phyloP scores from a whole-genome alignment of 1,140 invertebrate genomes.

The Microvelia longipes region DNA sequence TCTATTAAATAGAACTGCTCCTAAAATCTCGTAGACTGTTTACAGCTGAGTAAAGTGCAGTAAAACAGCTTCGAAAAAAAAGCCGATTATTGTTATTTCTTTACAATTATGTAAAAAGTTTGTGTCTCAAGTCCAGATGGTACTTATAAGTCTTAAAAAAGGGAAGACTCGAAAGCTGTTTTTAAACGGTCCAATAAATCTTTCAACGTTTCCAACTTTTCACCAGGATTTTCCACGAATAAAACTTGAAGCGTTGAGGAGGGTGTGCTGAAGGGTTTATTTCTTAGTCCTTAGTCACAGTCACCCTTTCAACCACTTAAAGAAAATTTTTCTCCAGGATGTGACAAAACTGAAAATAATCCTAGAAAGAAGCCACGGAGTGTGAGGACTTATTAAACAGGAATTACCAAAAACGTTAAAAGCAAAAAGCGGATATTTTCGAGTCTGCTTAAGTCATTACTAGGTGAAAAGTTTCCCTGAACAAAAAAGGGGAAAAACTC shows the following conservation, averaged over 20 bases:
- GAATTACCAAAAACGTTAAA: neutral
- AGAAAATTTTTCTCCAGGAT: neutral
- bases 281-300: neutral
- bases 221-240: neutral
- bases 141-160: neutral
- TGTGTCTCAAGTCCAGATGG: too few relatives aligned
- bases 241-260: neutral
- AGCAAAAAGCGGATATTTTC: too few relatives aligned
- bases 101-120: too few relatives aligned
- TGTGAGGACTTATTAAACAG: neutral
- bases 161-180: neutral
- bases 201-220: neutral
- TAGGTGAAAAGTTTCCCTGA: neutral
- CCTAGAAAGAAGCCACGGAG: neutral
- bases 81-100: too few relatives aligned
- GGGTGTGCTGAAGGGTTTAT: neutral
- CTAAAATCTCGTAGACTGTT: too few relatives aligned
- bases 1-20: too few relatives aligned
- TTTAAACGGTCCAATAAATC: neutral
- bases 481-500: neutral
- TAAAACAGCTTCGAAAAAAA: too few relatives aligned
- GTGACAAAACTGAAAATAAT: slow-evolving; percentile 5
- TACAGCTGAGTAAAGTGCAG: too few relatives aligned
- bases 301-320: neutral
- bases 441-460: slow-evolving; percentile 1